Base-by-base conservation (phyloP, 2,888 invertebrate species). In the Eupeodes luniger region DNA sequence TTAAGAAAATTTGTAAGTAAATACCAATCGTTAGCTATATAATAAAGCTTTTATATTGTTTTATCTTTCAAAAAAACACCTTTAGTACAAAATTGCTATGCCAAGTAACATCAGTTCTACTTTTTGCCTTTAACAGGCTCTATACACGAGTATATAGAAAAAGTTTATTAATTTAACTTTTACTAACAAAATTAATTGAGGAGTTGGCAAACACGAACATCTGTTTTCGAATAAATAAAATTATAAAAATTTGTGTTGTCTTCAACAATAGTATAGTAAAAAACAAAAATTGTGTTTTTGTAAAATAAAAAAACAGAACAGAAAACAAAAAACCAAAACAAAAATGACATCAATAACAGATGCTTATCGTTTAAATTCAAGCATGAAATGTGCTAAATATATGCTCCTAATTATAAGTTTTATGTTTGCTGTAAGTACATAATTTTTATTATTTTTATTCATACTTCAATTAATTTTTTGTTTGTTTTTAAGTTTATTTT, bases 381-480 rank as follows among this genome's bases (percentile, higher is more conserved):
- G 96, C 90, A 96, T 96, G 96, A 95, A 94, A 92, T 95, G 96
- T 91, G 96, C 97, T 82, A 97, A 97, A 93, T 97, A 96, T 91
- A 95, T 97, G 94, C 94, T 97, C 89, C 95, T 97, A 91, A 94
- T 96, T 90, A 96, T 97, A 90, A 97, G 97, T 92, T 95, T 96
- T 40, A 95, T 97, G 92, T 97, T 97, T 93, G 96, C 96, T 94
- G 97, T 97, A 93, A 96, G 96, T 95, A 91, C 7, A 10, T 12
- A 11, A 6, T 14, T 11, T 34, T 44, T 16, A 6, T 16, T 44
- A 72, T 12, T 11, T 36, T 44, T 49, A 53, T 7, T n/a, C 1
- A 16, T 53, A 40, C 5, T 9, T 40, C 40, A 40, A 27, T 40
- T 40, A 5, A 40, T 4, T 40, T 40, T 40, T 40, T 5, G 40